Conservation (phyloP, 2,888 invertebrate species). For the Synergus japonicus region DNA sequence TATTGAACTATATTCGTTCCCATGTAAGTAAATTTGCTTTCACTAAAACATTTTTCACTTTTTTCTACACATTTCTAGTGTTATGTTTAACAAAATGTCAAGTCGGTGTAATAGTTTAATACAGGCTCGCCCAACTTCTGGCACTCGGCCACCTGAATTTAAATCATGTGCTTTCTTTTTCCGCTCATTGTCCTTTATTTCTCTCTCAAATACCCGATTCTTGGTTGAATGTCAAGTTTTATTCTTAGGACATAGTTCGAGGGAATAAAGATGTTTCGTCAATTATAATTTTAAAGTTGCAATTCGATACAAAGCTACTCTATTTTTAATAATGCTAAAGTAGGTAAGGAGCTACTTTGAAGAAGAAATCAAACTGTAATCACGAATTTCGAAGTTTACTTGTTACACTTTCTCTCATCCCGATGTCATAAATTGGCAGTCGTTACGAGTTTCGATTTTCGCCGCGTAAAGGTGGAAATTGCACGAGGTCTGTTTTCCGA, state of each 20-base stretch:
- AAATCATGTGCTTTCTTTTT: slow-evolving; percentile 14
- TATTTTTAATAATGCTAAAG: too few relatives aligned
- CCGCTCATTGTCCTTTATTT: slow-evolving; percentile 1
- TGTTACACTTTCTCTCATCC: neutral
- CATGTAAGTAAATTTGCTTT: slow-evolving; percentile 23
- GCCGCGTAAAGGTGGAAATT: neutral
- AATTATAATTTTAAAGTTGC: too few relatives aligned
- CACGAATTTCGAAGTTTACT: neutral
- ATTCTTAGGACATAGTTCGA: neutral
- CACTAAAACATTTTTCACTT: neutral
- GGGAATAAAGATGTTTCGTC: too few relatives aligned
- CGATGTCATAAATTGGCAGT: neutral
- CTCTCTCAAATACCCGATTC: neutral
- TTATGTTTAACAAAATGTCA: slow-evolving; percentile 3
- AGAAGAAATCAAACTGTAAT: too few relatives aligned
- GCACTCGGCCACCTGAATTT: slow-evolving; percentile 23
- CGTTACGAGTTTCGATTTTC: neutral
- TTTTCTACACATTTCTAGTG: neutral
- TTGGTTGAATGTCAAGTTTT: neutral
- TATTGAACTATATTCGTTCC: neutral
- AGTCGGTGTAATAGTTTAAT: slow-evolving; percentile 12
- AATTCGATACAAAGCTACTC: too few relatives aligned
- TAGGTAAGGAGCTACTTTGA: too few relatives aligned
- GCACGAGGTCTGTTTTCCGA: slow-evolving; percentile 35
- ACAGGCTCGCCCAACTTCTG: neutral